Evolutionary conservation across 2,113 vertebrate genomes (phyloP).

Genomic region (Penelope pileata): DNA sequence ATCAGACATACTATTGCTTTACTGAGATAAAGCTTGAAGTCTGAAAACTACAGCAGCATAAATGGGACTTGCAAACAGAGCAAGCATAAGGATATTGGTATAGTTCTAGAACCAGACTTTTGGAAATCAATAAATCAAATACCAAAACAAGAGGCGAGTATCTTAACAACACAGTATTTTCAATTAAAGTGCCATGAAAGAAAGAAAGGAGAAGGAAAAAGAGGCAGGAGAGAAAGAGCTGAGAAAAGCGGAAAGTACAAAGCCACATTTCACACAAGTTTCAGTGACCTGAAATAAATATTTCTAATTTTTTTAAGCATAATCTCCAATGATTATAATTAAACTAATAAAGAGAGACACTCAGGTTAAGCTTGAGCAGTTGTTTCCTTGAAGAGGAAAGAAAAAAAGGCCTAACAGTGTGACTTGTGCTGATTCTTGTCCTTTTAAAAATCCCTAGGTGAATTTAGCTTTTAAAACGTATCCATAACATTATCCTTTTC

Average conservation of each 20-base stretch:
- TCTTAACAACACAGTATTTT: not conserved
- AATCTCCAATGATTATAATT: slow-evolving; percentile 63
- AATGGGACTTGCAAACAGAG: not conserved
- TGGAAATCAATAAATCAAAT: slow-evolving; percentile 22
- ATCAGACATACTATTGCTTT: not conserved
- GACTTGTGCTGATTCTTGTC: not conserved
- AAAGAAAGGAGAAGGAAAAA: not conserved
- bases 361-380: not conserved
- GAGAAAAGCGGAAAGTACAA: not conserved
- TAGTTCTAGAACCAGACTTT: not conserved
- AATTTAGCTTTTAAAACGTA: not conserved
- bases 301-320: slow-evolving; percentile 40
- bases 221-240: not conserved
- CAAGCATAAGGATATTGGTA: not conserved
- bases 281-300: slow-evolving; percentile 67
- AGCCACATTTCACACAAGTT: slow-evolving; percentile 64
- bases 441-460: not conserved
- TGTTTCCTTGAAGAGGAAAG: slow-evolving; percentile 10
- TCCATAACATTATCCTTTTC: not conserved
- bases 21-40: not conserved
- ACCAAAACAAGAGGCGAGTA: slow-evolving; percentile 20
- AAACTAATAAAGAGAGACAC: slow-evolving; percentile 54
- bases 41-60: slow-evolving; percentile 16
- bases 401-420: not conserved
- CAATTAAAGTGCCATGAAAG: not conserved